Conservation (phyloP, 2,797 vertebrate species). For the Danio jaintianensis region DNA sequence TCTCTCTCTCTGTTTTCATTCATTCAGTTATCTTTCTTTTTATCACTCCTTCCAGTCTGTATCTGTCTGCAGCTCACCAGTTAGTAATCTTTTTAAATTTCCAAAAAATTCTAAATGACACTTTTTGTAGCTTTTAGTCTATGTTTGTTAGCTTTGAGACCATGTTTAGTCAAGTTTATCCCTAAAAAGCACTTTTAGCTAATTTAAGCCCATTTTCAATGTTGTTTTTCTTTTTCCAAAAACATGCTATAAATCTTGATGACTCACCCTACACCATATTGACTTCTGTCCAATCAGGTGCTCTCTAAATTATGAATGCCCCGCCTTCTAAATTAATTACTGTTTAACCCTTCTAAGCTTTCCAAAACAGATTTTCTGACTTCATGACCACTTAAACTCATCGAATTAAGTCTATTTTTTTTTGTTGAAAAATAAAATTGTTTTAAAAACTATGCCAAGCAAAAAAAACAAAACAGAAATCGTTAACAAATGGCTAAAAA, state of each 20-base stretch:
- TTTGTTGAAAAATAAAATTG: neutral
- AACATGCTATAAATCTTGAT: neutral
- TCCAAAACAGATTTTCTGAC: neutral
- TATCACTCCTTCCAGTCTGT: neutral
- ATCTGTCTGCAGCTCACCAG: neutral
- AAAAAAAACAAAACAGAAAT: neutral
- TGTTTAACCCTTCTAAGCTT: neutral
- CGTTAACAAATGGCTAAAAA: neutral
- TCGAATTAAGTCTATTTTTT: neutral
- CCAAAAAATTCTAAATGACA: neutral
- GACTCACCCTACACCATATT: neutral
- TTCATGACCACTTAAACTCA: too few relatives aligned
- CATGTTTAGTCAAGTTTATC: neutral
- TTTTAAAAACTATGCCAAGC: too few relatives aligned
- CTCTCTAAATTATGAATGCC: neutral
- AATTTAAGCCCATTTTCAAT: neutral
- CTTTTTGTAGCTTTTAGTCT: neutral
- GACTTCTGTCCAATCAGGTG: constrained; percentile 4
- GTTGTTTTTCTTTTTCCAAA: neutral
- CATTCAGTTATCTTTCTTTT: constrained; percentile 17
- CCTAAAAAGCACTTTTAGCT: neutral
- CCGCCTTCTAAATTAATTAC: neutral
- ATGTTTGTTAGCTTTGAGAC: neutral
- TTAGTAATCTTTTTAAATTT: neutral
- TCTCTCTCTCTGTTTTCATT: neutral